phyloP scores from a whole-genome alignment of 2,888 invertebrate genomes.

The Pecten maximus region DNA sequence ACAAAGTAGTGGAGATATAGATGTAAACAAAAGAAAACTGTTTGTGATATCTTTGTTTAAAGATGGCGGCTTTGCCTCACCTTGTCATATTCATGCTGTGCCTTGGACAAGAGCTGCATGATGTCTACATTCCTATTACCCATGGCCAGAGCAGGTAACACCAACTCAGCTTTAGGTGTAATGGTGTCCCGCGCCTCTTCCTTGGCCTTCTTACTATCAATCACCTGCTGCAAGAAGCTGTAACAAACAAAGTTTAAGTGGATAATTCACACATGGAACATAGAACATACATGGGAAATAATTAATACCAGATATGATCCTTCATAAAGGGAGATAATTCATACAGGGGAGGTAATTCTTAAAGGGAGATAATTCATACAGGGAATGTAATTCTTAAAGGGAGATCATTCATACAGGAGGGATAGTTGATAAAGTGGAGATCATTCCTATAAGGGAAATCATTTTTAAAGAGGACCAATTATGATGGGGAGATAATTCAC shows the following conservation, averaged over 20 bases:
- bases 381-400: neutral
- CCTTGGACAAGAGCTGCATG: conserved; percentile 93
- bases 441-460: too few species aligned
- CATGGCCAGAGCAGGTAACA: conserved; percentile 33
- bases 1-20: too few species aligned
- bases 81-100: conserved; percentile 92
- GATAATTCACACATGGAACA: too few species aligned
- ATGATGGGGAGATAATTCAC: too few species aligned
- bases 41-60: too few species aligned
- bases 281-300: too few species aligned
- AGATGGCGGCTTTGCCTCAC: conserved; percentile 51
- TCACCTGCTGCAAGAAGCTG: conserved; percentile 50
- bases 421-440: too few species aligned
- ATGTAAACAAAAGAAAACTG: too few species aligned
- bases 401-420: too few species aligned
- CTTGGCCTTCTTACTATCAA: conserved; percentile 49
- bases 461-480: too few species aligned
- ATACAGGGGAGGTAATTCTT: neutral
- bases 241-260: neutral
- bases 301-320: too few species aligned
- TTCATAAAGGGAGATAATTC: neutral
- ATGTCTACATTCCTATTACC: conserved; percentile 80
- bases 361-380: neutral
- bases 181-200: neutral
- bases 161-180: conserved; percentile 34